These are phyloP conservation scores for Tragopan temminckii DNA, from an alignment of 2,797 vertebrate genomes.

Conservation along the genomic window DNA sequence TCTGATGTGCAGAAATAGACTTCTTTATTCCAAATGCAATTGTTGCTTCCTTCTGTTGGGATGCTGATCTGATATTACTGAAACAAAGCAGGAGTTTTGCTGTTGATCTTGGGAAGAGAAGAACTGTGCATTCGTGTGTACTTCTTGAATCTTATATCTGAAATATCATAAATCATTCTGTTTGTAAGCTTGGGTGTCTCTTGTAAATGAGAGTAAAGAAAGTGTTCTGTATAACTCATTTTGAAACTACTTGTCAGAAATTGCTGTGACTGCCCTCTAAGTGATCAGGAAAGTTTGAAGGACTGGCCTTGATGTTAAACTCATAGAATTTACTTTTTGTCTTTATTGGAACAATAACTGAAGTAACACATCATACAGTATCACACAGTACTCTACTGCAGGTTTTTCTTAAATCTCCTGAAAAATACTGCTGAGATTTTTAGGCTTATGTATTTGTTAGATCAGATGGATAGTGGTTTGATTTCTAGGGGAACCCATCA, in stretches of 20 bases:
- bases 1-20: slow-evolving; percentile 73
- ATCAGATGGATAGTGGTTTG: neutral
- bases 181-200: neutral
- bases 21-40: neutral
- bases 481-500: neutral
- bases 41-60: neutral
- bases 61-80: neutral
- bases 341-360: neutral
- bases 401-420: neutral
- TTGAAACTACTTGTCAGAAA: neutral
- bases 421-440: neutral
- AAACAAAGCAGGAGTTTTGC: neutral
- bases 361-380: neutral
- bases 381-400: neutral
- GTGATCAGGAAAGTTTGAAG: neutral
- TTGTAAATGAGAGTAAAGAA: neutral
- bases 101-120: fast-evolving
- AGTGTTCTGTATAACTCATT: neutral
- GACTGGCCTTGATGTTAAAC: neutral
- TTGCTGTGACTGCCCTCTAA: neutral
- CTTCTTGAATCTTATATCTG: neutral
- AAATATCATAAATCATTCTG: neutral
- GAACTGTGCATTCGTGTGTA: neutral
- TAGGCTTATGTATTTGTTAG: neutral
- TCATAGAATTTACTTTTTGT: neutral